These are phyloP conservation scores for Onychomys torridus DNA, from an alignment of 2,797 vertebrate species.

Conservation along the genomic window DNA sequence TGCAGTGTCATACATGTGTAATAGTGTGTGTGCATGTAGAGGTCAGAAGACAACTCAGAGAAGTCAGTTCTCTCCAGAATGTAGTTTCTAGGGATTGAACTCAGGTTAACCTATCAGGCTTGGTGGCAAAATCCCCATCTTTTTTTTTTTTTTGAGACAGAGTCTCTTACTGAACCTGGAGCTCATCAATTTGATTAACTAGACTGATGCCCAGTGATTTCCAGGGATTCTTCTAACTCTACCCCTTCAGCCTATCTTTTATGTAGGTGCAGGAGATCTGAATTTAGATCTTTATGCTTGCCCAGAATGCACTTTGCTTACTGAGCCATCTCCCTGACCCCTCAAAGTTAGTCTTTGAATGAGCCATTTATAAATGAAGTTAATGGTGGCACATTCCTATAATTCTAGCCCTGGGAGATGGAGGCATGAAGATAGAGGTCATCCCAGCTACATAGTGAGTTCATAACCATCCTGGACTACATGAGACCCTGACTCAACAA, in stretches of 20 bases:
- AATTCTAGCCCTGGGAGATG: background rate
- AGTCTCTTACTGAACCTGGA: background rate
- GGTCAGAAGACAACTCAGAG: background rate
- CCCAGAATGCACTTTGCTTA: background rate
- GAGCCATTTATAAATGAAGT: constrained; percentile 20
- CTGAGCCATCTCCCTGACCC: background rate
- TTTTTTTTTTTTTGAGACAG: background rate
- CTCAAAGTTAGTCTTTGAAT: background rate
- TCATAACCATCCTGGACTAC: too few relatives aligned
- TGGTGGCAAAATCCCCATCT: background rate
- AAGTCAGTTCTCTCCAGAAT: background rate
- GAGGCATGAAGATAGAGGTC: background rate
- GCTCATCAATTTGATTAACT: background rate
- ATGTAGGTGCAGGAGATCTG: background rate
- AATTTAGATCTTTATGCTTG: background rate
- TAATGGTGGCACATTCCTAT: background rate
- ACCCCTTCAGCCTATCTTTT: background rate
- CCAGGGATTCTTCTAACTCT: background rate
- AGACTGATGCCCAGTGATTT: background rate
- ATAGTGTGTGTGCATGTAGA: background rate
- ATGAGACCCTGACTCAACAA: background rate
- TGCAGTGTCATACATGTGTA: background rate
- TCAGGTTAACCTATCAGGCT: background rate
- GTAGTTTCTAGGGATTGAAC: background rate
- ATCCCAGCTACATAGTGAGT: background rate